phyloP scores from a whole-genome alignment of 2,113 vertebrate genomes.

The Sander lucioperca region DNA sequence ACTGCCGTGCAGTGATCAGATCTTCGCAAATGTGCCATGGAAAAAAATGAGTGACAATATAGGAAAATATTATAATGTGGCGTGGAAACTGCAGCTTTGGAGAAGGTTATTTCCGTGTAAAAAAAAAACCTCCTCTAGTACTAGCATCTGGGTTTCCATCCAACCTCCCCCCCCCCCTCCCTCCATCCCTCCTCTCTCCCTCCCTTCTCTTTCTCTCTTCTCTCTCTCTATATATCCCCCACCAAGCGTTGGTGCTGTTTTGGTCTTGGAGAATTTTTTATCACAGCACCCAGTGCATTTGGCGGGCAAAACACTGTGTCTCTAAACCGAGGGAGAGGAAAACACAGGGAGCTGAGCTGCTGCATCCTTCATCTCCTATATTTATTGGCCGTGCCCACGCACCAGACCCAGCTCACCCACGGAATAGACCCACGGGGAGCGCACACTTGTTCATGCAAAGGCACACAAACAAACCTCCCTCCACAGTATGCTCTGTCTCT shows the following conservation, averaged over 20 bases:
- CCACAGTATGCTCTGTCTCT: conserved; percentile 42
- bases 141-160: conserved; percentile 63
- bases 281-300: conserved; percentile 86
- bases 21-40: conserved; percentile 62
- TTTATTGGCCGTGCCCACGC: conserved; percentile 88
- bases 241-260: conserved; percentile 56
- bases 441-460: conserved; percentile 66
- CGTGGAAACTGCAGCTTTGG: conserved; percentile 49
- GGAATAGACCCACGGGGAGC: conserved; percentile 88
- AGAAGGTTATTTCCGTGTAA: conserved; percentile 64
- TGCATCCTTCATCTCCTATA: conserved; percentile 72
- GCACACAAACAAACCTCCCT: conserved; percentile 65
- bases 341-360: conserved; percentile 86
- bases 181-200: background rate
- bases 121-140: conserved; percentile 57
- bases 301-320: conserved; percentile 86
- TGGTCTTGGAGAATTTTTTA: conserved; percentile 78
- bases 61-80: conserved; percentile 52
- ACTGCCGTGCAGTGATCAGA: conserved; percentile 82
- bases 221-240: conserved; percentile 32
- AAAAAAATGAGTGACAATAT: conserved; percentile 51
- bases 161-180: background rate
- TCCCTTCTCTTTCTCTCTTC: background rate
- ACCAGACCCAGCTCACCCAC: conserved; percentile 89
- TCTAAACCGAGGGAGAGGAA: conserved; percentile 84